Evolutionary conservation across 2,797 vertebrate genomes (phyloP).

Genomic region (Acanthurus leucopareius): DNA sequence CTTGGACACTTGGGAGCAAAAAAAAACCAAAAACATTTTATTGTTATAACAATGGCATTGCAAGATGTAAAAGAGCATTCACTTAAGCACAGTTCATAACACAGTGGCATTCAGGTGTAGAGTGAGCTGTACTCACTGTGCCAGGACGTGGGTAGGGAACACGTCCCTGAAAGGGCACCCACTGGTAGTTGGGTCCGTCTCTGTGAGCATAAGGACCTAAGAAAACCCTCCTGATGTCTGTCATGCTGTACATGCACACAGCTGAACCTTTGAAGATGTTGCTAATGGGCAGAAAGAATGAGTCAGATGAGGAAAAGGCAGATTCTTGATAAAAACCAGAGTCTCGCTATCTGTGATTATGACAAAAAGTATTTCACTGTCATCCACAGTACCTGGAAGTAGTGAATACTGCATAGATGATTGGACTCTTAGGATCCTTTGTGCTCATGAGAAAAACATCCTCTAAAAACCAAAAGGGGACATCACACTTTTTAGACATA

Average conservation of each 20-base stretch:
- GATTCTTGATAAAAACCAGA: constrained; percentile 1
- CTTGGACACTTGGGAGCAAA: constrained; percentile 91
- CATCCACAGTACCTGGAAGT: constrained; percentile 92
- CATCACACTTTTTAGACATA: background rate
- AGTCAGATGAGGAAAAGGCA: constrained; percentile 19
- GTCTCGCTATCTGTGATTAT: background rate
- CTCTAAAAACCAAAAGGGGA: constrained; percentile 70
- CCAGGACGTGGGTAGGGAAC: constrained; percentile 98
- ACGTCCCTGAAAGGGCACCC: constrained; percentile 96
- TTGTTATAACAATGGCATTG: background rate
- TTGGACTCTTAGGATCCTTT: constrained; percentile 97
- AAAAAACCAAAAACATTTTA: background rate
- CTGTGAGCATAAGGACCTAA: constrained; percentile 96
- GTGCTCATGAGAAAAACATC: constrained; percentile 94
- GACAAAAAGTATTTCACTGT: background rate
- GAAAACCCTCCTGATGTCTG: constrained; percentile 95
- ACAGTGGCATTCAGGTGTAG: background rate
- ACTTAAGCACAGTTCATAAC: background rate
- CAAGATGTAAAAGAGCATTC: background rate
- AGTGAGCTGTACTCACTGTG: constrained; percentile 88
- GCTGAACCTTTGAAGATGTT: constrained; percentile 99
- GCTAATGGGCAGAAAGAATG: constrained; percentile 75
- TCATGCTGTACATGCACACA: constrained; percentile 98
- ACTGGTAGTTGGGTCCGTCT: constrained; percentile 98
- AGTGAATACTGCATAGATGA: constrained; percentile 96